Percentiles rank a stretch among this genome's conserved stretches.
Evolutionary conservation across 2,888 invertebrate species (phyloP).

Genomic region (Periphyllus acericola): DNA sequence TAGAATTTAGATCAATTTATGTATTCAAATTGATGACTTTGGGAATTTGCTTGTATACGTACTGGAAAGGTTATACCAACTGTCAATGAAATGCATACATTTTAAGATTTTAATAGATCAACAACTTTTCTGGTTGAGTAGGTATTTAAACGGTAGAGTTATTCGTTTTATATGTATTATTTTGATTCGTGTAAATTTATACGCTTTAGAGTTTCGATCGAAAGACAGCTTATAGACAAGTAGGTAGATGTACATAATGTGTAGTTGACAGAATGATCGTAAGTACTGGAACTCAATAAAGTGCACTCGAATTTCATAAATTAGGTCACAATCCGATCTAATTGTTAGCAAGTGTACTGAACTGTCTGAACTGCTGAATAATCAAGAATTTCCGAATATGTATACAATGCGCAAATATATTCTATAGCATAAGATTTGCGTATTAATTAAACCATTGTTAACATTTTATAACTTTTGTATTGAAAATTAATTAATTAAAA

Average conservation of each 20-base stretch:
- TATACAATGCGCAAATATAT: slow-evolving; percentile 4
- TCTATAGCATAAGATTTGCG: not conserved
- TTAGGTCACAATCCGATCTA: slow-evolving; percentile 36
- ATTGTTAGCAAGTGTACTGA: slow-evolving; percentile 28
- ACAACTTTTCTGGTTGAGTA: too few species aligned
- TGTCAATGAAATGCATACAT: too few species aligned
- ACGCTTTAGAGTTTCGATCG: not conserved
- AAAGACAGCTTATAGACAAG: not conserved
- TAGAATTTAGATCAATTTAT: too few species aligned
- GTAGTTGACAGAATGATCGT: slow-evolving; percentile 1
- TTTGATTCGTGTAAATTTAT: not conserved
- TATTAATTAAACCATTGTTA: slow-evolving; percentile 5
- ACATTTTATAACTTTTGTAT: not conserved
- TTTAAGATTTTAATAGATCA: too few species aligned
- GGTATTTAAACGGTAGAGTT: not conserved
- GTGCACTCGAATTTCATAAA: slow-evolving; percentile 17
- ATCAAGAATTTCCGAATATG: not conserved
- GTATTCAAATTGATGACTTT: too few species aligned
- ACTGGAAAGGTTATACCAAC: too few species aligned
- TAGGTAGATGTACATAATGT: not conserved
- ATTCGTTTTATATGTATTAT: not conserved
- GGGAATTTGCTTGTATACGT: too few species aligned
- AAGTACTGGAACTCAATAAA: slow-evolving; percentile 10
- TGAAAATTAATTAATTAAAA: not conserved
- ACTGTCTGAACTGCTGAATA: too few species aligned